Conservation (phyloP, 53 echinoderm and acorn worm species). For the Henricia sp. region DNA sequence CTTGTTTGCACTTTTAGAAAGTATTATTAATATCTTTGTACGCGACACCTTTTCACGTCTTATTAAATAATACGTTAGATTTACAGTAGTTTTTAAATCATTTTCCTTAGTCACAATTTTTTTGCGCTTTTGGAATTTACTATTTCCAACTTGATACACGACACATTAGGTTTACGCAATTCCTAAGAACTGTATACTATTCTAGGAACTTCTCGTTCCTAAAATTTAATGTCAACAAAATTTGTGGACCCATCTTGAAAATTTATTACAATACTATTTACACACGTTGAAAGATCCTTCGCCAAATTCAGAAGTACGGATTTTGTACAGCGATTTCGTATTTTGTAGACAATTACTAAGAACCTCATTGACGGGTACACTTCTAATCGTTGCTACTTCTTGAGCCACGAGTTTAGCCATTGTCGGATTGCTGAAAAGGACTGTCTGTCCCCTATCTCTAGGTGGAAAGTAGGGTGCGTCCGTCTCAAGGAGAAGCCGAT, state of each 20-base stretch:
- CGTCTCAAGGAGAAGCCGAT: slow-evolving; percentile 12
- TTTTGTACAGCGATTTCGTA: slow-evolving; percentile 2
- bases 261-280: neutral
- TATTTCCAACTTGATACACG: no score
- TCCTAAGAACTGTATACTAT: no score
- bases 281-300: no score
- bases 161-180: no score
- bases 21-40: no score
- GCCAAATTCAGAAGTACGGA: neutral
- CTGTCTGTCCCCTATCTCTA: neutral
- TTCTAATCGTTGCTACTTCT: neutral
- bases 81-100: no score
- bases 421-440: slow-evolving; percentile 19
- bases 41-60: no score
- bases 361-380: neutral
- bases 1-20: no score
- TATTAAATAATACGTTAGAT: no score
- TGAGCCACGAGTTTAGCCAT: slow-evolving; percentile 4
- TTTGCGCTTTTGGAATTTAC: no score
- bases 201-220: neutral
- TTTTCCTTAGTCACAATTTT: no score
- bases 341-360: neutral
- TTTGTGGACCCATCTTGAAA: neutral
- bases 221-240: neutral
- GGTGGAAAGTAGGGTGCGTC: slow-evolving; percentile 7